Percentiles rank a stretch among this genome's conserved stretches.
These are phyloP conservation scores for Platyrinchus mystaceus DNA, from an alignment of 2,797 vertebrate genomes.

Conservation along the genomic window DNA sequence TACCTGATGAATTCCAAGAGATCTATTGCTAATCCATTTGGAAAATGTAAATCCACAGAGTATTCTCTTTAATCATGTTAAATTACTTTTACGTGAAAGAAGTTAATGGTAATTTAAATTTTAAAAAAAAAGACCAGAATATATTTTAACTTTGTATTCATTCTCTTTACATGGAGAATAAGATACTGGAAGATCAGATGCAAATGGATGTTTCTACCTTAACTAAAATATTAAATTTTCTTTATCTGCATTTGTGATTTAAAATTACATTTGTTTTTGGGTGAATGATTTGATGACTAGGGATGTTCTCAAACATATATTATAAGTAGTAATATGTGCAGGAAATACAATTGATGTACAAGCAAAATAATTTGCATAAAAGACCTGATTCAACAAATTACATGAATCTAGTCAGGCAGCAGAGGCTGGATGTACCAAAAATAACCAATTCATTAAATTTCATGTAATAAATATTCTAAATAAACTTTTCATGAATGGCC, in stretches of 20 bases:
- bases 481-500: background rate
- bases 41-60: slow-evolving; percentile 60
- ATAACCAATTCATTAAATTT: background rate
- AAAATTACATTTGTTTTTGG: background rate
- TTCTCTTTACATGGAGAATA: background rate
- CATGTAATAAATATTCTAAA: slow-evolving; percentile 2
- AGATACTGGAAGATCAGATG: background rate
- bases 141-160: background rate
- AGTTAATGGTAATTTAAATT: slow-evolving; percentile 47
- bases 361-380: slow-evolving; percentile 3
- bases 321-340: background rate
- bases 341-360: background rate
- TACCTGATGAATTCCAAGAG: slow-evolving; percentile 54
- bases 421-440: background rate
- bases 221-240: background rate
- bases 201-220: background rate
- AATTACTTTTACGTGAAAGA: slow-evolving; percentile 7
- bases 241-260: background rate
- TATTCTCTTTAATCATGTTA: slow-evolving; percentile 29
- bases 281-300: background rate
- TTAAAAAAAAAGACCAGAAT: background rate
- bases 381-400: background rate
- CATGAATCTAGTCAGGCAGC: background rate
- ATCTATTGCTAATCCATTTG: slow-evolving; percentile 44
- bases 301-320: background rate